Base-by-base conservation (phyloP, 2,113 vertebrate genomes). In the Gobius niger region DNA sequence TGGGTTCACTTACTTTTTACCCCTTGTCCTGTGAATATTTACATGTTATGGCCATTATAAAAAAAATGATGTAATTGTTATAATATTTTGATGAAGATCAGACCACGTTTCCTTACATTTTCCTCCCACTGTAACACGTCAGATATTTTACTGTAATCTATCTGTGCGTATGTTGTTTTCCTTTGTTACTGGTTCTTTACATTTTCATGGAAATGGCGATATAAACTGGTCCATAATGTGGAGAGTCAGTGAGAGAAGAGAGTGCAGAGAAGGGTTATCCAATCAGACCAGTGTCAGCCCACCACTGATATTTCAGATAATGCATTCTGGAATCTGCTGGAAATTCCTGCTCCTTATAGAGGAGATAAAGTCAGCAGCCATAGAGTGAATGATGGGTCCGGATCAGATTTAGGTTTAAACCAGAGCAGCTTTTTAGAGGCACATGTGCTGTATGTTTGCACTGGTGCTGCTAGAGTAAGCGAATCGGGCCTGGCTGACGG, bases 391-490 rank as follows among this genome's bases (percentile, higher is more conserved):
- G 84, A 90, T 85, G 84, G 82, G 76, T 72, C 65, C 74, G 67
- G 69, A 77, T 80, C 77, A 68, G 61, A 79, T 73, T 73, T 61
- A 81, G 78, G 74, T n/a, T 6, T 41, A 65, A 73, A 72, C 66
- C 63, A 11, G 53, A 82, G 63, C 70, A 75, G 57, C 70, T 73
- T 75, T 81, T 65, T 73, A 74, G 85, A 84, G 76, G 73, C 82
- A 67, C 57, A 70, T 73, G 69, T 60, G 71, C 52, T 44, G 65
- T 49, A 81, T 70, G 86, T 84, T 85, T 73, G 10, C 82, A 68
- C 84, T 86, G 89, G 84, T 92, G 90, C 84, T 92, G 92, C 91
- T 87, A 82, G 86, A 88, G 91, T 92, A 91, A 92, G 92, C 86
- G 87, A 92, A 93, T 91, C 88, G 89, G 88, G 85, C 77, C 24